These are phyloP conservation scores for Emydoidea blandingii DNA, from an alignment of 2,797 vertebrate species.

Conservation along the genomic window DNA sequence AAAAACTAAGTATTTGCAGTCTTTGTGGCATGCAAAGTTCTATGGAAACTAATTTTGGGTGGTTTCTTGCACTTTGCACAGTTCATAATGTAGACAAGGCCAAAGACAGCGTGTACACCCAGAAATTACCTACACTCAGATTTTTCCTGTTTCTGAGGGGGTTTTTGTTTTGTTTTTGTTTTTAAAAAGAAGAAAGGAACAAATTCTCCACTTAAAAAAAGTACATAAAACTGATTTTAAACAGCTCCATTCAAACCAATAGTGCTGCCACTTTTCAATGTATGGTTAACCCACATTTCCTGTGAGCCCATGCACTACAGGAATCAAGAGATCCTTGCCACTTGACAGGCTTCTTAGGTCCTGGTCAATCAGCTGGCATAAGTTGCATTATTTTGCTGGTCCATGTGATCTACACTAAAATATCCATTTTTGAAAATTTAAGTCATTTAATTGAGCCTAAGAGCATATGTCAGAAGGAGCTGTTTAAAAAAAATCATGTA, in stretches of 20 bases:
- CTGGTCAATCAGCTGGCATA: background rate
- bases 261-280: background rate
- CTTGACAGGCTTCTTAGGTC: background rate
- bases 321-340: background rate
- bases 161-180: background rate
- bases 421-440: background rate
- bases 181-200: background rate
- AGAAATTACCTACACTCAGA: background rate
- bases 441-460: background rate
- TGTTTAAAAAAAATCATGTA: background rate
- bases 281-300: background rate
- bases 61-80: background rate
- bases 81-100: background rate
- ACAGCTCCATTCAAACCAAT: background rate
- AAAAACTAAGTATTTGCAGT: background rate
- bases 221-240: background rate
- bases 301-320: background rate
- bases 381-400: background rate
- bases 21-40: background rate
- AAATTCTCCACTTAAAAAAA: background rate
- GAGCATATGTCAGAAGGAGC: background rate
- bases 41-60: background rate
- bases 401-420: background rate
- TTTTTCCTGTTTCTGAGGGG: background rate
- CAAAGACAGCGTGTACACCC: background rate